Conservation (phyloP, 2,113 vertebrate species). For the Scortum barcoo region DNA sequence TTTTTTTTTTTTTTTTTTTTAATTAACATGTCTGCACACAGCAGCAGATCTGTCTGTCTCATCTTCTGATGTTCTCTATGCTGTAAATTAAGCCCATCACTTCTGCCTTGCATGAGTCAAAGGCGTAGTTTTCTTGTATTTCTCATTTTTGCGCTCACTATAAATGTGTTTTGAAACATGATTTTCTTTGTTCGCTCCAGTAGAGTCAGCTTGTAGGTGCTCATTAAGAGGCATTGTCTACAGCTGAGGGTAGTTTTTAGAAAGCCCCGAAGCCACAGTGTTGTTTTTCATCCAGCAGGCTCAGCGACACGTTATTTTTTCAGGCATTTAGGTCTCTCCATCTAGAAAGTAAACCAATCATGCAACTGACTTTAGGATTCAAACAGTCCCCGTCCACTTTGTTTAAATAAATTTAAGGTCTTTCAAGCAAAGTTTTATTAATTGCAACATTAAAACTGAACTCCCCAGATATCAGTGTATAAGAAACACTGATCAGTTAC, state of each 20-base stretch:
- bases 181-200: not conserved
- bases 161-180: not conserved
- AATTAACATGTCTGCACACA: no score
- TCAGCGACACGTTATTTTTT: not conserved
- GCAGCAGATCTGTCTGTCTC: not conserved
- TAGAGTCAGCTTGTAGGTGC: not conserved
- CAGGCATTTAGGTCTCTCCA: not conserved
- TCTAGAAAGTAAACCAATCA: no score
- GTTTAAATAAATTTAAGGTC: not conserved
- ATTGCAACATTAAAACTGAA: not conserved
- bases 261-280: not conserved
- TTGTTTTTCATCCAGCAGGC: not conserved
- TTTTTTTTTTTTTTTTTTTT: no score
- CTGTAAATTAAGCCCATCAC: not conserved
- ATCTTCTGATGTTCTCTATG: not conserved
- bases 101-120: not conserved
- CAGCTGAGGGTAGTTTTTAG: not conserved
- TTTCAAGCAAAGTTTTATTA: not conserved
- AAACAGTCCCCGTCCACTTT: not conserved
- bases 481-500: not conserved
- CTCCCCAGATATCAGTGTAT: not conserved
- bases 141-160: not conserved
- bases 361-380: no score
- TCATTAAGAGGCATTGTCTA: not conserved
- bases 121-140: not conserved